phyloP scores from a whole-genome alignment of 1,140 invertebrate species.

The Drosophila eugracilis region DNA sequence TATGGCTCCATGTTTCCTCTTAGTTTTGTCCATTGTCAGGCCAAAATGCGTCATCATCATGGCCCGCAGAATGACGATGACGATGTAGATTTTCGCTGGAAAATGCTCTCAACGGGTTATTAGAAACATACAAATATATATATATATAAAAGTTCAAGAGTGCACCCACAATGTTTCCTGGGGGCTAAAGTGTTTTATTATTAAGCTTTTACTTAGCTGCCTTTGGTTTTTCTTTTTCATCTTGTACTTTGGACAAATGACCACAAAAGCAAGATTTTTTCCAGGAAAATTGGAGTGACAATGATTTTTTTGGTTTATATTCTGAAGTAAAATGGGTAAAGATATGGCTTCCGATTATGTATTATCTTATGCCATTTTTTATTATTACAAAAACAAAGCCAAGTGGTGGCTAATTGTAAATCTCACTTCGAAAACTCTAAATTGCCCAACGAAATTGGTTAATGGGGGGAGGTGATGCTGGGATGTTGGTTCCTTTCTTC shows the following conservation, averaged over 20 bases:
- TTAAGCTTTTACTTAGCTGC: conserved; percentile 45
- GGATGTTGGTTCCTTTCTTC: too few relatives aligned
- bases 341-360: too few relatives aligned
- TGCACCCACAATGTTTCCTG: conserved; percentile 14
- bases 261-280: background rate
- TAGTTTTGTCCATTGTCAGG: conserved; percentile 1
- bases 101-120: conserved; percentile 28
- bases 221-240: conserved; percentile 1
- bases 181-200: conserved; percentile 51
- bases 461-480: background rate
- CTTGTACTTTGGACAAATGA: conserved; percentile 37
- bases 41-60: conserved; percentile 38
- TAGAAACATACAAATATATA: conserved; percentile 11
- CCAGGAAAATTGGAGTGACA: too few relatives aligned
- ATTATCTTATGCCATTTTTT: too few relatives aligned
- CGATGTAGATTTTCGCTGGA: background rate
- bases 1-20: background rate
- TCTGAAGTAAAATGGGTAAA: too few relatives aligned
- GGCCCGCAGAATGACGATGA: conserved; percentile 2
- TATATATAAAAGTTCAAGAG: conserved; percentile 49
- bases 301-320: too few relatives aligned
- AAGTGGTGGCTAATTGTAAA: conserved; percentile 4
- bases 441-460: conserved; percentile 1
- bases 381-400: too few relatives aligned
- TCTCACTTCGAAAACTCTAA: background rate